Base-by-base conservation (phyloP, 2,113 vertebrate species). In the Hylia prasina region DNA sequence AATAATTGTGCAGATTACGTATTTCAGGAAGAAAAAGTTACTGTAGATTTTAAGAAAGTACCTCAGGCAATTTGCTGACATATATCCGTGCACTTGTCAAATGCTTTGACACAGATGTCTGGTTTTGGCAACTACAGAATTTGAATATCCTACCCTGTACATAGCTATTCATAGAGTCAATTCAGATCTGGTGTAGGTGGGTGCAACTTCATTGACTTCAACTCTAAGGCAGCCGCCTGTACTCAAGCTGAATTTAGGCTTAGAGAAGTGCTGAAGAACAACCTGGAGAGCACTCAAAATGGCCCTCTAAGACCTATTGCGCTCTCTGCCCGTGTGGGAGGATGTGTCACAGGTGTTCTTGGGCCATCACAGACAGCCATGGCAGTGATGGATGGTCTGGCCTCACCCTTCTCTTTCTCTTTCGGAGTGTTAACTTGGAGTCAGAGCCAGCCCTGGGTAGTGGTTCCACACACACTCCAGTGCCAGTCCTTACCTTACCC, bases 71-170 rank as follows among this genome's bases (percentile, higher is more conserved):
- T 96, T 97, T 95, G 88, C 93, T 97, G 93, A 95, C 86, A 96
- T 94, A 84, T 95, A 96, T 97, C 96, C 94, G 93, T 94, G 94
- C 94, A 95, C 94, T 97, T 97, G 96, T 97, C 94, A 96, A 96
- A 89, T 89, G 92, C 93, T 96, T 96, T 97, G 96, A 97, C 96
- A 97, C 96, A 96, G 96, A 97, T 97, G 96, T 95, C 96, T 96
- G 89, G 82, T 95, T 96, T 96, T 97, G 96, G 94, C 93, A 96
- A 93, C 93, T 68, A 82, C 76, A 65, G 90, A 96, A 90, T 97
- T 92, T 96, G 92, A 96, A 96, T 96, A 95, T 97, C 51, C 69
- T 96, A 93, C 60, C 90, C 96, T 96, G 82, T 89, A 75, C 94
- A 89, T 92, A 71, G 93, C 93, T 97, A 97, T 97, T 96, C 93